Evolutionary conservation across 2,888 invertebrate species (phyloP), one percentile per base, ranked within the genome.

Genomic region (Dysmachus trigonus): DNA sequence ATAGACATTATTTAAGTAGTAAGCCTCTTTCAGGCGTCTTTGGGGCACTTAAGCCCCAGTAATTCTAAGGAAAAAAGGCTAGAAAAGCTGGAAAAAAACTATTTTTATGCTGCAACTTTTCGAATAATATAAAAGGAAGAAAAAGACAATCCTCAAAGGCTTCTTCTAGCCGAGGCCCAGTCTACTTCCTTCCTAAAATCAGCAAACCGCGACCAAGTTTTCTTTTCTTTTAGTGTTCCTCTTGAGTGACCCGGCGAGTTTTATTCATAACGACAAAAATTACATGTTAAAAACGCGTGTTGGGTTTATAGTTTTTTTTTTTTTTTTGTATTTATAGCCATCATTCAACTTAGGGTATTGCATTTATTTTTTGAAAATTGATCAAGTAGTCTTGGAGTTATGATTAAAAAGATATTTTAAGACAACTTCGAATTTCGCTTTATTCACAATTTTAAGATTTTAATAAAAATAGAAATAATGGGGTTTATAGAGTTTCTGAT

Each of bases 161-260:
- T 87, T 51, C 47, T 38, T 62, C 15, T 41, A 15, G 27, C 10
- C 62, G 18, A 3, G 13, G 62, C 62, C 27, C n/a, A n/a, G 82
- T 85, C 62, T 85, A 87, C 87, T 88, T 88, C 88, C 88, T 88
- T 88, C 88, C 88, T 87, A 88, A 77, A 87, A 38, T 81, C 87
- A 84, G 74, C 86, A 87, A 51, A 87, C 87, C 88, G 86, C 87
- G 87, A 88, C 88, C 87, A 86, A 27, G 87, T 86, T 74, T 33
- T 62, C 62, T 86, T 87, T 88, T 88, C 86, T 85, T 86, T 86
- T 88, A 86, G 85, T 86, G 88, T 88, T 88, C 85, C 81, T 86
- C 87, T 88, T 87, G 85, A 88, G 86, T 77, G 83, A 85, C 33
- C 33, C 85, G 74, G 72, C 76, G 31, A 22, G 27, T 62, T 62